Conservation (phyloP, 1,140 invertebrate genomes). For the Dendrolimus punctatus region DNA sequence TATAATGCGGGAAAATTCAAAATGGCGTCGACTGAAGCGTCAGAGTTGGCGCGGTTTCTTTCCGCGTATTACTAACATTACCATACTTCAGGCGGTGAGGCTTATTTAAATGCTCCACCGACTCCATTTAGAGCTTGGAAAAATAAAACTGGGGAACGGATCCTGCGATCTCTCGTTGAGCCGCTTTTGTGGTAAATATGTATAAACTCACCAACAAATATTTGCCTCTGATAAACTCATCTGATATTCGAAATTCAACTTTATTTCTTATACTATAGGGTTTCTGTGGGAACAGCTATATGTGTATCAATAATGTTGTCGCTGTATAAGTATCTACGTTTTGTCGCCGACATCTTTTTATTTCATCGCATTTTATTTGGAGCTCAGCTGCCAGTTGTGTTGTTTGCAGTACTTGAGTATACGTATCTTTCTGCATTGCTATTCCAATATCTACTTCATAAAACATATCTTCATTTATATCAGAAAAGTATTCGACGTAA, state of each 20-base stretch:
- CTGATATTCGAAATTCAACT: slow-evolving; percentile 26
- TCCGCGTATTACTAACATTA: slow-evolving; percentile 67
- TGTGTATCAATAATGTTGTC: slow-evolving; percentile 24
- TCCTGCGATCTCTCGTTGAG: slow-evolving; percentile 64
- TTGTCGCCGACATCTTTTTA: slow-evolving; percentile 67
- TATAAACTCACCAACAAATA: slow-evolving; percentile 54
- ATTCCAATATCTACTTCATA: slow-evolving; percentile 30
- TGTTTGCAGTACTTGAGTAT: slow-evolving; percentile 48
- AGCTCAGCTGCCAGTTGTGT: slow-evolving; percentile 61
- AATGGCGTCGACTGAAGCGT: slow-evolving; percentile 39
- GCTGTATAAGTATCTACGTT: slow-evolving; percentile 61
- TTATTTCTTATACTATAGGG: slow-evolving; percentile 20
- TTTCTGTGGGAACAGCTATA: background rate
- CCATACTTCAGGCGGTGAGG: slow-evolving; percentile 67
- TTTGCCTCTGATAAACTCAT: slow-evolving; percentile 7
- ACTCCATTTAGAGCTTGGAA: slow-evolving; percentile 72
- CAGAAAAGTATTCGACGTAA: slow-evolving; percentile 1
- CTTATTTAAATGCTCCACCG: slow-evolving; percentile 72
- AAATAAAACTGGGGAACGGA: slow-evolving; percentile 68
- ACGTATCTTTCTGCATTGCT: slow-evolving; percentile 25
- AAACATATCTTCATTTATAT: slow-evolving; percentile 6
- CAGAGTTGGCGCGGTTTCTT: slow-evolving; percentile 44
- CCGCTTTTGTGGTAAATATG: slow-evolving; percentile 72
- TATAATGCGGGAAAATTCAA: slow-evolving; percentile 38
- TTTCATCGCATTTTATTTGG: slow-evolving; percentile 67